Base-by-base conservation (phyloP, 2,888 invertebrate species). In the Trissoscelio sp. region DNA sequence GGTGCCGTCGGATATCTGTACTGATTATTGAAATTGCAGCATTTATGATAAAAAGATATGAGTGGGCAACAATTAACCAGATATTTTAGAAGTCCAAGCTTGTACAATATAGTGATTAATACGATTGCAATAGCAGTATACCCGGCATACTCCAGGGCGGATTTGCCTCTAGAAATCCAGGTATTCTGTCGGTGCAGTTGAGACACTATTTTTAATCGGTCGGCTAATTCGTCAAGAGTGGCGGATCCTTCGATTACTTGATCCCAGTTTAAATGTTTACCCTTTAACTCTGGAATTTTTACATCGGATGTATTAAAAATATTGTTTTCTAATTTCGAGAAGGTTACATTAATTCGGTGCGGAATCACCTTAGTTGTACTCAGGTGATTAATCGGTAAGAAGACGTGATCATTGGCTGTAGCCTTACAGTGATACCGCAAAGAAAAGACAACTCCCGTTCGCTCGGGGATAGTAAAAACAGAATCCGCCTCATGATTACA, bases 361-460 rank as follows among this genome's bases (percentile, higher is more conserved):
- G 53, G 28, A 3, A 31, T 14, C 3, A 53, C 9, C 9, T 9
- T 34, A 34, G 9, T 11, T 2, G 34, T 11, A 11, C 11, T 34
- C 5, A 9, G 2, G 9, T 57, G 37, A 20, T 18, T 57, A 3
- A 20, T 20, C 2, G 57, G 57, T 20, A 57, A 14, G 11, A 57
- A 57, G 1, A 9, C 7, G 37, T 57, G 57, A 5, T 57, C 57
- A 24, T n/a, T 16, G 2, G 51, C 12, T 2, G 24, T 51, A 4
- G 51, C 51, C 12, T 51, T 51, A 14, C 51, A 51, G 11, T 51
- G 51, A 51, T 24, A 51, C 12, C 18, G n/a, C 9, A 51, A 24
- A 4, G 51, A 24, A 28, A 51, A 51, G 2, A 4, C 2, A 28
- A 51, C 11, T 12, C 51, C 51, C 6, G 6, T 22, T 1, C 9